These are phyloP conservation scores for Hirudo medicinalis DNA, from an alignment of 1,140 invertebrate genomes.

Conservation along the genomic window DNA sequence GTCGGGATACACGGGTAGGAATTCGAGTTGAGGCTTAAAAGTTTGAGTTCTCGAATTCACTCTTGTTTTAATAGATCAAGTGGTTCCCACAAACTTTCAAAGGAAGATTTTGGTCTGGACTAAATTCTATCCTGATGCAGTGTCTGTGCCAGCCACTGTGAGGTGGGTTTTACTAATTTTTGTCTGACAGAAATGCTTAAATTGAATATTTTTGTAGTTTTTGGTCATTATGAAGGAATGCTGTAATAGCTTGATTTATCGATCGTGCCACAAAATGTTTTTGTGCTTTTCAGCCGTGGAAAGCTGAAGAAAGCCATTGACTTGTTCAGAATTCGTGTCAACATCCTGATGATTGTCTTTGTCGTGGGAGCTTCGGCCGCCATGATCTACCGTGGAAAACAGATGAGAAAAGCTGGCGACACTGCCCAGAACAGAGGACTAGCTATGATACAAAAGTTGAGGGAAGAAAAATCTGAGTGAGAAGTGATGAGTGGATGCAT, in stretches of 20 bases:
- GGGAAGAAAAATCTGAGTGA: not conserved
- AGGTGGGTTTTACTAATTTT: not conserved
- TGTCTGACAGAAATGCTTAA: not conserved
- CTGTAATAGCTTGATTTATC: not conserved
- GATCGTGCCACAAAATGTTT: not conserved
- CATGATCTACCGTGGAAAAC: not conserved
- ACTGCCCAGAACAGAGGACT: not conserved
- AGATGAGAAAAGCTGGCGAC: not conserved
- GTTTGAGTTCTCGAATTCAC: not conserved
- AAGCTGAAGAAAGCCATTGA: not conserved
- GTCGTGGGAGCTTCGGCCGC: not conserved
- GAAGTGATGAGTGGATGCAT: too few relatives aligned
- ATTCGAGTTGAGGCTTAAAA: too few relatives aligned
- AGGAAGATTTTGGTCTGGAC: conserved; percentile 1
- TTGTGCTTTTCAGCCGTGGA: not conserved
- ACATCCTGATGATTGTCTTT: not conserved
- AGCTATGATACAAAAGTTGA: not conserved
- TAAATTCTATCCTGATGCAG: not conserved
- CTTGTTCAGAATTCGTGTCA: not conserved
- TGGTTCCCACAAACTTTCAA: not conserved
- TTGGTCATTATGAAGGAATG: not conserved
- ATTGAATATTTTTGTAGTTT: not conserved
- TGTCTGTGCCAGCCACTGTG: not conserved
- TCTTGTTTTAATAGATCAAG: conserved; percentile 12
- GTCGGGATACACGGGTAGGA: too few relatives aligned